These are phyloP conservation scores for Ceratina australensis DNA, from an alignment of 1,140 invertebrate species.

Conservation along the genomic window DNA sequence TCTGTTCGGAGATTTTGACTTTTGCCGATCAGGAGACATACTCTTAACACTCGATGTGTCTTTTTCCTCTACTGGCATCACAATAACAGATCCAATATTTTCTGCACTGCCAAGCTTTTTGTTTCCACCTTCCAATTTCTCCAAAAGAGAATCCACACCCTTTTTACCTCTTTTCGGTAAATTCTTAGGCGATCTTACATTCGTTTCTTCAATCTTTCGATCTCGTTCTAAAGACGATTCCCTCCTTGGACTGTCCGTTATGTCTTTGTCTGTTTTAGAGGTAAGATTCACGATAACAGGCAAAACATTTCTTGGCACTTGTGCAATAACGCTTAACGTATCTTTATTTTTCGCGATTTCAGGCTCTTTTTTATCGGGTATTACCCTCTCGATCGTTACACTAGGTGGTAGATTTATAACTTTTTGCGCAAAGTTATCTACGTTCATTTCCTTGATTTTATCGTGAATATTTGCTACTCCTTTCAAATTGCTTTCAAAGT, in stretches of 20 bases:
- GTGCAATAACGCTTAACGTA: conserved; percentile 71
- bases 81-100: conserved; percentile 70
- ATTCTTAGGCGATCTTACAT: conserved; percentile 72
- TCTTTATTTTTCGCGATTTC: conserved; percentile 66
- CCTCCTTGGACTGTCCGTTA: conserved; percentile 68
- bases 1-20: conserved; percentile 72
- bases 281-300: conserved; percentile 76
- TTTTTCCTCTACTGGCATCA: conserved; percentile 71
- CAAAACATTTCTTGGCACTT: conserved; percentile 69
- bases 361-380: conserved; percentile 70
- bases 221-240: conserved; percentile 68
- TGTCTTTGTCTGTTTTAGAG: conserved; percentile 72
- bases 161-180: conserved; percentile 74
- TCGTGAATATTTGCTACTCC: conserved; percentile 74
- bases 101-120: conserved; percentile 71
- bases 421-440: conserved; percentile 73
- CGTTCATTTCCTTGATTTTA: conserved; percentile 71
- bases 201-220: conserved; percentile 67
- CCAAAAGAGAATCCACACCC: conserved; percentile 75
- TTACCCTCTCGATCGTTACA: conserved; percentile 74
- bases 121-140: conserved; percentile 75
- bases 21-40: conserved; percentile 74
- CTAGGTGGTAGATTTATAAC: conserved; percentile 75
- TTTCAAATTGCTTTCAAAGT: conserved; percentile 75
- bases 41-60: conserved; percentile 72